Conservation (phyloP, 2,113 vertebrate species). For the Nibea coibor region DNA sequence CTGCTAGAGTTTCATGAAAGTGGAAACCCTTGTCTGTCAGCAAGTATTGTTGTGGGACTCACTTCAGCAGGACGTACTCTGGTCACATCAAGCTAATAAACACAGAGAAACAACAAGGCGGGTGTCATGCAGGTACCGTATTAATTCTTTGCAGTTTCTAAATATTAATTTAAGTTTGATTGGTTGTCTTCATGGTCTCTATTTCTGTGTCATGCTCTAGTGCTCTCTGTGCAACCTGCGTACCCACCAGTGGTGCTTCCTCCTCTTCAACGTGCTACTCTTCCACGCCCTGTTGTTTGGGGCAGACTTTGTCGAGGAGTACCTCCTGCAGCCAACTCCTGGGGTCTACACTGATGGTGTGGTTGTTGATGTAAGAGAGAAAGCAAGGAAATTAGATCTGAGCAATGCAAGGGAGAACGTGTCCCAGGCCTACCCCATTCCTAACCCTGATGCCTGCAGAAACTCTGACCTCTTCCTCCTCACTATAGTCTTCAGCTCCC, state of each 20-base stretch:
- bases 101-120: slow-evolving; percentile 24
- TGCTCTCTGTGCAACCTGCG: slow-evolving; percentile 86
- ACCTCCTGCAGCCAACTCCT: slow-evolving; percentile 87
- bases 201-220: slow-evolving; percentile 68
- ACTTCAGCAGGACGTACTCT: slow-evolving; percentile 1
- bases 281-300: slow-evolving; percentile 93
- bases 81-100: slow-evolving; percentile 15
- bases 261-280: slow-evolving; percentile 90
- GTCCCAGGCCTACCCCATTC: slow-evolving; percentile 79
- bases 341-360: slow-evolving; percentile 84
- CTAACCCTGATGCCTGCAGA: slow-evolving; percentile 78
- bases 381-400: slow-evolving; percentile 86
- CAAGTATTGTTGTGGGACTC: slow-evolving; percentile 41
- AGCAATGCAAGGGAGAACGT: slow-evolving; percentile 81
- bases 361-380: slow-evolving; percentile 86
- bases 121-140: slow-evolving; percentile 72
- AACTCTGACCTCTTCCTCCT: slow-evolving; percentile 88
- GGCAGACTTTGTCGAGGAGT: slow-evolving; percentile 92
- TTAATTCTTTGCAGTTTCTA: neutral
- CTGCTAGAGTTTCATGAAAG: slow-evolving; percentile 71
- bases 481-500: slow-evolving; percentile 85
- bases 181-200: neutral
- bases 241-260: slow-evolving; percentile 94
- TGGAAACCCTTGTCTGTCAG: slow-evolving; percentile 62
- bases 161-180: neutral